These are phyloP conservation scores for Amazona guildingii DNA, from an alignment of 2,113 vertebrate genomes.

Conservation along the genomic window DNA sequence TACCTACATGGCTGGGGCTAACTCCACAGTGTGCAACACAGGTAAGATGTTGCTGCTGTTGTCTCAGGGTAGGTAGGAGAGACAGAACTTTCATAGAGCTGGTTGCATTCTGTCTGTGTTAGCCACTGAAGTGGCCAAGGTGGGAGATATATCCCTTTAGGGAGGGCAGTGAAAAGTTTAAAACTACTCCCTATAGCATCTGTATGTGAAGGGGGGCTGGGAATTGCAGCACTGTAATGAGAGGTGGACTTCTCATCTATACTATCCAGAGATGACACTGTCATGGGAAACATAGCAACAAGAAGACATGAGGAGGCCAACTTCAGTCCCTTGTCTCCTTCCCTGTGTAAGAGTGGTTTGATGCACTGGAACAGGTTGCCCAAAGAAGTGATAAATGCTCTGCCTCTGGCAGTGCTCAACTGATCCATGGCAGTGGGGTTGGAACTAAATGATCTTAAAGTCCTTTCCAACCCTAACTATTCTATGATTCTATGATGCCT, in stretches of 20 bases:
- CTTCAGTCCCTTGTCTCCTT: background rate
- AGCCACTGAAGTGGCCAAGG: background rate
- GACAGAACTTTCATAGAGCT: rapidly evolving
- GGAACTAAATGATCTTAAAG: background rate
- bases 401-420: background rate
- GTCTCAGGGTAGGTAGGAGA: background rate
- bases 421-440: background rate
- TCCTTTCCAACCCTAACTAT: background rate
- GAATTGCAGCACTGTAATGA: background rate
- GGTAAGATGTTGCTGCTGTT: background rate
- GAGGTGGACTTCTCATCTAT: background rate
- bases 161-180: background rate
- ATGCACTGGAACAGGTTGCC: background rate
- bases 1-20: background rate
- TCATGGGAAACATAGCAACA: background rate
- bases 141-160: background rate
- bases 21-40: background rate
- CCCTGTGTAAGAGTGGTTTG: background rate
- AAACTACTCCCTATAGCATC: background rate
- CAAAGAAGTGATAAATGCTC: background rate
- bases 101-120: background rate
- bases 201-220: background rate
- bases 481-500: background rate
- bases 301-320: background rate
- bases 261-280: background rate